Evolutionary conservation across 2,113 vertebrate species (phyloP), one percentile per base, ranked within the genome.

Genomic region (Lonchura striata): DNA sequence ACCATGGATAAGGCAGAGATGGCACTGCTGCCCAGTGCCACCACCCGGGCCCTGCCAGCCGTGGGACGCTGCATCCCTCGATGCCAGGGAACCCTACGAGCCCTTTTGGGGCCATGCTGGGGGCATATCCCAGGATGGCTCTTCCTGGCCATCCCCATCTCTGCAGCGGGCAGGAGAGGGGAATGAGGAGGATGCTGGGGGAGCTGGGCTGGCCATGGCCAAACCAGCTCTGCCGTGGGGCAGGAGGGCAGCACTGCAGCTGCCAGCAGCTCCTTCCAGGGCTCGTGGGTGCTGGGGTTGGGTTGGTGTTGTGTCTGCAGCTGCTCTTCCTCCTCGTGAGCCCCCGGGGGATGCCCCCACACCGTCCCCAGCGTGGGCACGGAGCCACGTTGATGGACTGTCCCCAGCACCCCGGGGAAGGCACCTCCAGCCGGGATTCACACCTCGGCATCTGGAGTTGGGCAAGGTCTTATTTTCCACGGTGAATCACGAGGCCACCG

Each of bases 401-500:
- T 79, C 33, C 44, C 71, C 1, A 4, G 8, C 27, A 17, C 35
- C 71, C 61, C 23, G 0, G 52, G 69, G 57, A 16, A 30, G 61
- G 33, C 59, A 35, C 60, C 39, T 82, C 50, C 5, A 0, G 66
- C 63, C 11, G 18, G 69, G 79, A 41, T 89, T 54, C 39, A 5
- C 1, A 3, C 27, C 59, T 69, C 35, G 15, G 61, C 13, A 59
- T 79, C 53, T 2, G 0, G 37, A 10, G 42, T 87, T 96, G 94
- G 88, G 88, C 75, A 90, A 94, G 93, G 94, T 66, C 44, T 82
- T 49, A 35, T 88, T 95, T 81, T 88, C 72, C 49, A 0, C 5
- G 1, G 44, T 95, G 95, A 95, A 92, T 96, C 92, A 95, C 25
- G 13, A 74, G 91, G 97, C 90, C 94, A 89, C 91, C 90, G 59